Evolutionary conservation across 92 coral and sea anemone species (phyloP).

Genomic region (Hydrozoanthus gracilis): DNA sequence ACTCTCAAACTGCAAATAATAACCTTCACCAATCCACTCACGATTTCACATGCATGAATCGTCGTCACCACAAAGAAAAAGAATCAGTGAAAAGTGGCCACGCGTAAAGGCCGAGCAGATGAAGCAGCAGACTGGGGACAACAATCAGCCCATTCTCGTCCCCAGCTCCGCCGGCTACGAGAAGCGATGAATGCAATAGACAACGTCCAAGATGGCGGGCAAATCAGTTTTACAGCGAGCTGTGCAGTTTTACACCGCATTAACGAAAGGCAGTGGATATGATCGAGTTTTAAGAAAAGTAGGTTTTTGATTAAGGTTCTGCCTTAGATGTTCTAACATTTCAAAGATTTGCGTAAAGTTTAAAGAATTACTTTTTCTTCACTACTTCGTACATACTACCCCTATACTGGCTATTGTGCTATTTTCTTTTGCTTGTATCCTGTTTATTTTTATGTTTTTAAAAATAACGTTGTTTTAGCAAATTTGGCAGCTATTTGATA

Average conservation of each 20-base stretch:
- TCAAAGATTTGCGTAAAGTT: no score
- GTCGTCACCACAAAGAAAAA: background rate
- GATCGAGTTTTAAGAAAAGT: constrained; percentile 47
- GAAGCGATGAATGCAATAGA: no score
- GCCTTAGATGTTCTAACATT: no score
- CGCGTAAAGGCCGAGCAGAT: constrained; percentile 32
- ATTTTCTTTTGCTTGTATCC: no score
- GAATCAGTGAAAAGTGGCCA: constrained; percentile 22
- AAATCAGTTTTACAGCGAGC: constrained; percentile 38
- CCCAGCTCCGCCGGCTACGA: background rate
- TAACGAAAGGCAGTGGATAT: constrained; percentile 14
- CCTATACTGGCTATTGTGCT: no score
- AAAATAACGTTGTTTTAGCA: no score
- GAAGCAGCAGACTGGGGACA: background rate
- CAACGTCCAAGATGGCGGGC: constrained; percentile 34
- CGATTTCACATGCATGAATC: background rate
- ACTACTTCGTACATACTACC: no score
- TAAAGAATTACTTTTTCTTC: no score
- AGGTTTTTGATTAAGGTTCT: background rate
- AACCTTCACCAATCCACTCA: background rate
- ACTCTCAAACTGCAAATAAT: background rate
- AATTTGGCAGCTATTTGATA: no score
- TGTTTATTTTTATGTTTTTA: no score
- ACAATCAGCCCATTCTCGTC: background rate
- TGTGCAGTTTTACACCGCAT: background rate